Evolutionary conservation across 2,797 vertebrate genomes (phyloP).

Genomic region (Dryobates pubescens): DNA sequence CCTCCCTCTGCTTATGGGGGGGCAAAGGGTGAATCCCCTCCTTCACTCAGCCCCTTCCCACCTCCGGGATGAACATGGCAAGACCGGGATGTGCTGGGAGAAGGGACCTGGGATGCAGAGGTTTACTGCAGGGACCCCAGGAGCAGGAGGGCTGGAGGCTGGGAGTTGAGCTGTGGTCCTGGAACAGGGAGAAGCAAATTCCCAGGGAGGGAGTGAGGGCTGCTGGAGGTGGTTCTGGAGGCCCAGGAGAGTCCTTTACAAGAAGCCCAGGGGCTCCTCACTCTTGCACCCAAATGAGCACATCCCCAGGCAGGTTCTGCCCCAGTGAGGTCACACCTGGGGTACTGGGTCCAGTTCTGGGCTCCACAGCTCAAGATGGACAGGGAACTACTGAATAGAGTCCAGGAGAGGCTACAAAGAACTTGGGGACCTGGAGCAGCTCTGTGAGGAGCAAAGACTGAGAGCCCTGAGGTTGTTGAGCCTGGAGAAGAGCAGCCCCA

Average conservation of each 20-base stretch:
- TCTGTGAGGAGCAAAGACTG: too few relatives aligned
- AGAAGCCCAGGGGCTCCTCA: not conserved
- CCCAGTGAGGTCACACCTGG: not conserved
- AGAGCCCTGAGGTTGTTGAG: too few relatives aligned
- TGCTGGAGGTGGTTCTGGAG: not conserved
- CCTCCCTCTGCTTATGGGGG: rapidly evolving
- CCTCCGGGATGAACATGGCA: rapidly evolving
- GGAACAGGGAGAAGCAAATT: not conserved
- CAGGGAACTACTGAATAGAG: too few relatives aligned
- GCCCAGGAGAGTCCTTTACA: not conserved
- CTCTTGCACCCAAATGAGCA: rapidly evolving
- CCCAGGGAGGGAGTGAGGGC: rapidly evolving
- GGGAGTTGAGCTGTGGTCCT: not conserved
- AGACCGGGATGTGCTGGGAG: not conserved
- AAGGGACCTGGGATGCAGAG: rapidly evolving
- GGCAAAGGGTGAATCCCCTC: rapidly evolving
- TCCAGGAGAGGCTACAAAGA: too few relatives aligned
- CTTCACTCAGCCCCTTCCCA: not conserved
- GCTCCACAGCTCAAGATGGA: too few relatives aligned
- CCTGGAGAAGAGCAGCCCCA: too few relatives aligned
- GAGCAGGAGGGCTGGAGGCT: not conserved
- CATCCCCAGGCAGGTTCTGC: not conserved
- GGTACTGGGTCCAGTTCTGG: too few relatives aligned
- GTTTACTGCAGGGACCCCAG: rapidly evolving
- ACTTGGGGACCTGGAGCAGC: too few relatives aligned